These are phyloP conservation scores for Odontocerum albicorne DNA, from an alignment of 2,888 invertebrate genomes.

Conservation along the genomic window DNA sequence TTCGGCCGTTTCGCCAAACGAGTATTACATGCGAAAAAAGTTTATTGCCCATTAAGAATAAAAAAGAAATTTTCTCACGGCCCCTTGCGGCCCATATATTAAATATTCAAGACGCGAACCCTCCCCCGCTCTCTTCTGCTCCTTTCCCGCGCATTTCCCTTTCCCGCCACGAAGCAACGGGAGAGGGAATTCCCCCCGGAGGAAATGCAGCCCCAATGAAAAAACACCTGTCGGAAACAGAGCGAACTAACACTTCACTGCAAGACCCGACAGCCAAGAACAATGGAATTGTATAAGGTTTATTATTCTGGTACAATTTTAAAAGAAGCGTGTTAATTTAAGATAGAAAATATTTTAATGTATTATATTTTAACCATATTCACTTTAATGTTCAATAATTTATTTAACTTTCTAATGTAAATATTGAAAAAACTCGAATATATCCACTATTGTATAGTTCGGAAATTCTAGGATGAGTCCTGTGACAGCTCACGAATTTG, in stretches of 20 bases:
- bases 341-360: no score
- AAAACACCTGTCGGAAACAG: constrained; percentile 26
- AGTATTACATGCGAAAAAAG: constrained; percentile 32
- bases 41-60: constrained; percentile 31
- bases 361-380: no score
- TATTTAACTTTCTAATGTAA: no score
- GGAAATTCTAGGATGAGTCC: no score
- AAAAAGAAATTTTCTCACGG: constrained; percentile 29
- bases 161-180: no score
- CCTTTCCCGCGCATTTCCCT: neutral
- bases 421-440: no score
- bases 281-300: constrained; percentile 1
- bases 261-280: neutral
- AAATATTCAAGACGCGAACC: constrained; percentile 32
- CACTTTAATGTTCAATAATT: no score
- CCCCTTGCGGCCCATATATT: constrained; percentile 30
- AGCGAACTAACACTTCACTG: neutral
- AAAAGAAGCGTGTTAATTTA: neutral
- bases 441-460: no score
- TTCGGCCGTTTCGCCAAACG: constrained; percentile 18
- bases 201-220: constrained; percentile 17
- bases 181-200: neutral
- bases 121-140: neutral
- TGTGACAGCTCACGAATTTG: no score
- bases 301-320: neutral